phyloP scores from a whole-genome alignment of 2,113 vertebrate genomes.

The Apus apus region DNA sequence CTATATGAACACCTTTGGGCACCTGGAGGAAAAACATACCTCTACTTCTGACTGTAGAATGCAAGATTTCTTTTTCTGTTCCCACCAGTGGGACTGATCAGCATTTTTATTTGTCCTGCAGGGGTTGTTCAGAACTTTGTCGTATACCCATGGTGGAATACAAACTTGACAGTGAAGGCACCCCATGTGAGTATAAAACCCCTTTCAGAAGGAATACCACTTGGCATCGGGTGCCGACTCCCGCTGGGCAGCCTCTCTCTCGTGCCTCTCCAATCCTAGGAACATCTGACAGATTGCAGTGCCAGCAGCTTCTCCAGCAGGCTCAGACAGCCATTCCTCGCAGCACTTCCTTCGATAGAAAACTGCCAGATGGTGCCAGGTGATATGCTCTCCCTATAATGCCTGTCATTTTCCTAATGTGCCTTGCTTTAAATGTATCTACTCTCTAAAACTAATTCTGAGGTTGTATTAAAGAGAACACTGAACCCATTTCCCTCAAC shows the following conservation, averaged over 20 bases:
- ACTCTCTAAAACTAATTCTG: not conserved
- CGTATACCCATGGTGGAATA: conserved; percentile 98
- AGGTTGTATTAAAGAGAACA: not conserved
- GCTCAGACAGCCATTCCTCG: conserved; percentile 88
- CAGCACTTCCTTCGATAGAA: conserved; percentile 95
- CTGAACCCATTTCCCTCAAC: not conserved
- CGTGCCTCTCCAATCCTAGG: conserved; percentile 89
- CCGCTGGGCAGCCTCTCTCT: conserved; percentile 83
- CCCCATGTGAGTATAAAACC: conserved; percentile 97
- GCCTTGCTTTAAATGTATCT: not conserved
- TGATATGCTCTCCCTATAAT: conserved; percentile 48
- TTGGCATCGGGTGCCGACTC: conserved; percentile 92
- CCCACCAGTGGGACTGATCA: not conserved
- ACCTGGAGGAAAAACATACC: not conserved
- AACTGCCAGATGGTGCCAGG: conserved; percentile 92
- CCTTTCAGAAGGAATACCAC: conserved; percentile 96
- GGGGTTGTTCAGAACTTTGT: conserved; percentile 96
- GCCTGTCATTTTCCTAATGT: not conserved
- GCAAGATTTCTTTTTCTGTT: not conserved
- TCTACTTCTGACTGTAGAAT: not conserved
- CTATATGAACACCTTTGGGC: not conserved
- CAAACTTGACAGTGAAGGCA: conserved; percentile 96
- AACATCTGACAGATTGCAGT: conserved; percentile 85
- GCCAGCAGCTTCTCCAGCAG: conserved; percentile 91
- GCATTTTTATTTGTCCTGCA: conserved; percentile 42